Conservation (phyloP, 2,113 vertebrate species). For the Oryzias celebensis region DNA sequence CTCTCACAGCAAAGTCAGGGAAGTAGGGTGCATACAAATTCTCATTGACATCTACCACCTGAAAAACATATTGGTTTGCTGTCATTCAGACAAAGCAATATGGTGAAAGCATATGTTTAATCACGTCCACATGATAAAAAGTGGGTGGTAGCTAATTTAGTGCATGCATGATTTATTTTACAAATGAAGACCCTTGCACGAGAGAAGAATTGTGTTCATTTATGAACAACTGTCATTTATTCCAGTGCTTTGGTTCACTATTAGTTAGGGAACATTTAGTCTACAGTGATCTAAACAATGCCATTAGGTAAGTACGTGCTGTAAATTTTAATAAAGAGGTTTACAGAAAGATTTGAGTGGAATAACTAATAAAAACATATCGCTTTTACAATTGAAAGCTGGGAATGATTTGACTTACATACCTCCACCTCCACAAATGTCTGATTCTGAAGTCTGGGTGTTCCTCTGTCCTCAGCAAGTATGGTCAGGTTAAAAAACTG, state of each 20-base stretch:
- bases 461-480: conserved; percentile 88
- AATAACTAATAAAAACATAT: too few relatives aligned
- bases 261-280: too few relatives aligned
- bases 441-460: conserved; percentile 83
- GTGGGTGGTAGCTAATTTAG: conserved; percentile 1
- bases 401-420: background rate
- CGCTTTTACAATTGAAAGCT: too few relatives aligned
- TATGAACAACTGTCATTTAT: background rate
- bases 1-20: conserved; percentile 85
- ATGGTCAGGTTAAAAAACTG: conserved; percentile 93
- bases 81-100: conserved; percentile 1
- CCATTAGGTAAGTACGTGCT: too few relatives aligned
- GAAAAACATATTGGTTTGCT: conserved; percentile 21
- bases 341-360: too few relatives aligned
- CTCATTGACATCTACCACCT: conserved; percentile 94
- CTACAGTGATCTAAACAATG: too few relatives aligned
- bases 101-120: background rate
- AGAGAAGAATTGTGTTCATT: background rate
- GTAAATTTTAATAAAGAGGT: too few relatives aligned
- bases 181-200: background rate
- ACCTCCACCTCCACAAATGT: conserved; percentile 92
- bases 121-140: background rate
- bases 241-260: background rate
- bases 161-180: conserved; percentile 1
- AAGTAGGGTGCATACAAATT: conserved; percentile 93